phyloP scores from a whole-genome alignment of 1,140 invertebrate genomes.

The Bombus balteatus region DNA sequence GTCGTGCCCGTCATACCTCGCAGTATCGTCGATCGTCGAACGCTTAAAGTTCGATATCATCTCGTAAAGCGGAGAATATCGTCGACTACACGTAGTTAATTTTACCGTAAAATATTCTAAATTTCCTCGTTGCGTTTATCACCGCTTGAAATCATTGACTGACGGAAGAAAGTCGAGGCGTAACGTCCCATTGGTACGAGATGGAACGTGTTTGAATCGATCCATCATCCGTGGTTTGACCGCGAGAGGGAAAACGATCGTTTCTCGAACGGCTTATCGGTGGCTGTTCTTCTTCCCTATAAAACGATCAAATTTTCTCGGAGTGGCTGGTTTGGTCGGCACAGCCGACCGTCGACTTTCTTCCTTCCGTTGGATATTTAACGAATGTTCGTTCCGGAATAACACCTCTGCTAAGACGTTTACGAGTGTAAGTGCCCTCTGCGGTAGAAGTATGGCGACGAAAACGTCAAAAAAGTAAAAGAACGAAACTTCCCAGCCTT shows the following conservation, averaged over 20 bases:
- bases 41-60: no score
- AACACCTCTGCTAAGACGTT: constrained; percentile 45
- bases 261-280: constrained; percentile 41
- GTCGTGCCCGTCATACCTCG: no score
- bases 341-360: not conserved
- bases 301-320: constrained; percentile 41
- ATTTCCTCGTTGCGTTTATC: not conserved
- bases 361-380: constrained; percentile 21
- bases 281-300: not conserved
- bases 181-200: not conserved
- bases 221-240: not conserved
- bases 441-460: constrained; percentile 12
- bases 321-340: not conserved
- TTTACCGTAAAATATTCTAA: not conserved
- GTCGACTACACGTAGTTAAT: no score
- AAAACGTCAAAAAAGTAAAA: not conserved
- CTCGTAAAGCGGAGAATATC: not conserved
- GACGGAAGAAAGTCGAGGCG: not conserved
- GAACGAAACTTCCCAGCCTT: not conserved
- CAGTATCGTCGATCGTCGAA: no score
- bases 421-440: not conserved
- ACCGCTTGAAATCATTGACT: not conserved
- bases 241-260: not conserved
- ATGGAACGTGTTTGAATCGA: not conserved
- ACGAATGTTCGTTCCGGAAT: constrained; percentile 51